phyloP scores from a whole-genome alignment of 1,140 invertebrate species.

The Dysdera silvatica region DNA sequence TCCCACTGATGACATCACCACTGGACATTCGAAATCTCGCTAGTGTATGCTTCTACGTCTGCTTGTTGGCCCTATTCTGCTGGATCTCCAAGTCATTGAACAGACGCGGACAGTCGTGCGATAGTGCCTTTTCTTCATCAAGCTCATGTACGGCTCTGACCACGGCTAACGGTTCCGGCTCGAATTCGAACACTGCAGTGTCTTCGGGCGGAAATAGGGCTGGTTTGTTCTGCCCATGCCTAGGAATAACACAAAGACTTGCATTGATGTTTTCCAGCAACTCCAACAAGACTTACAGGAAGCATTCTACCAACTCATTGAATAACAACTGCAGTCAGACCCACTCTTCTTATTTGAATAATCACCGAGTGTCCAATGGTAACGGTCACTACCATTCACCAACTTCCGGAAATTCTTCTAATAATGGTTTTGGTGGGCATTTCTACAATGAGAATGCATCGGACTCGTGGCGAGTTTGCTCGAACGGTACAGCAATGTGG shows the following conservation, averaged over 20 bases:
- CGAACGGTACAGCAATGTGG: neutral
- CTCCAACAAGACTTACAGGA: conserved; percentile 1
- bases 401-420: neutral
- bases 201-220: neutral
- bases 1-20: conserved; percentile 65
- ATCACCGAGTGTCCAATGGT: neutral
- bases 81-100: conserved; percentile 3
- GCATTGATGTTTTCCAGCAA: neutral
- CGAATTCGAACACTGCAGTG: neutral
- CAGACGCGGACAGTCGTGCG: neutral
- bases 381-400: neutral
- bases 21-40: conserved; percentile 66
- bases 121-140: neutral
- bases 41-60: conserved; percentile 59
- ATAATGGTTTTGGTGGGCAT: conserved; percentile 3
- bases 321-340: conserved; percentile 11
- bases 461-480: neutral
- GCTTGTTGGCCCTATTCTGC: neutral
- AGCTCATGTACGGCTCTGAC: neutral
- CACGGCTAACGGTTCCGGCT: neutral
- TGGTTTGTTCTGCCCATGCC: conserved; percentile 8
- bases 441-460: neutral
- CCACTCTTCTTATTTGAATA: conserved; percentile 12
- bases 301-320: neutral
- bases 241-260: neutral